Base-by-base conservation (phyloP, 2,113 vertebrate genomes). In the Psilopsiagon aurifrons region DNA sequence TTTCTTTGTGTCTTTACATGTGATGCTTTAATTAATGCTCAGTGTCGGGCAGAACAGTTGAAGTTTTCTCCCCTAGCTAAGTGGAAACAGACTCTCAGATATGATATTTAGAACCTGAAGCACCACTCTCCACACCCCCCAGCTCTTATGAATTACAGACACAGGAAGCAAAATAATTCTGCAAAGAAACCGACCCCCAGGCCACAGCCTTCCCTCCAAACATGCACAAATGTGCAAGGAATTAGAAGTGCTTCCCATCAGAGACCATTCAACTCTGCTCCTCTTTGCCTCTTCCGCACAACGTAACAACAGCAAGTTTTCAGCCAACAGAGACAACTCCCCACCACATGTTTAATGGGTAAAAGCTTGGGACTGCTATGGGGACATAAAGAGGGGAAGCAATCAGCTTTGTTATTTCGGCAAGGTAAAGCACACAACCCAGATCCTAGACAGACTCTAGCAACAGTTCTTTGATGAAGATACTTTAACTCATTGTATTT, bases 241-340 rank as follows among this genome's bases (percentile, higher is more conserved):
- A 39, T 64, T 7, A 44, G 60, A 7, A 39, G 23, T 6, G 7
- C 28, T 62, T 39, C 49, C 22, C 31, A 13, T 55, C 41, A 57
- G 27, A 77, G 37, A 14, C 17, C 31, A 35, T 79, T 73, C 68
- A 68, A 52, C 73, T 70, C 33, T 0, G 7, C 46, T 47, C 25
- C 46, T 51, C 7, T 6, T 44, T 46, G 37, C 35, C 86, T 55
- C 20, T 22, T 14, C 2, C 1, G 7, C 57, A 44, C 43, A 37
- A 6, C 2, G 0, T 5, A 31, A 33, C 41, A 1, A 17, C 52
- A 66, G 49, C 27, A 44, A 15, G 16, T 31, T 24, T 39, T 3
- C 27, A 62, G 91, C 29, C 78, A 69, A 29, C 66, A 63, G 51
- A 80, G 31, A 54, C 82, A 84, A 20, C 33, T 60, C 67, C 76